phyloP scores from a whole-genome alignment of 2,888 invertebrate genomes.

The Criorhina ranunculi region DNA sequence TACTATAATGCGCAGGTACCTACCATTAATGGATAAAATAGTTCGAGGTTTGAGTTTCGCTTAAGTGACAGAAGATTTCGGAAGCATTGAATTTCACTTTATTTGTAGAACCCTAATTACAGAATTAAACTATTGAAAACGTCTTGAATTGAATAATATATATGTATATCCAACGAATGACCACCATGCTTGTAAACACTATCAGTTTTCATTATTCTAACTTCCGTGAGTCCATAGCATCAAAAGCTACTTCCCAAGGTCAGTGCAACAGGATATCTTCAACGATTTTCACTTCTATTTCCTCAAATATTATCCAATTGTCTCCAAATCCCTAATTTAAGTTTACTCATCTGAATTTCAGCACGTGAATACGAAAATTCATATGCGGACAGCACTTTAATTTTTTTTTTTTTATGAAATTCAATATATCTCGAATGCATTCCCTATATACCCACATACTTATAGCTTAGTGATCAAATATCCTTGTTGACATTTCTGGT shows the following conservation, averaged over 20 bases:
- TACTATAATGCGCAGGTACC: no score
- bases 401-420: neutral
- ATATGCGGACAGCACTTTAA: neutral
- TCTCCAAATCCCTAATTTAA: neutral
- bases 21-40: no score
- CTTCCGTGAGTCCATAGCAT: neutral
- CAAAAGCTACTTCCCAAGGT: constrained; percentile 1
- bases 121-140: no score
- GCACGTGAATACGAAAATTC: constrained; percentile 34
- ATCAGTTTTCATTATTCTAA: no score
- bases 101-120: no score
- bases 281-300: constrained; percentile 9
- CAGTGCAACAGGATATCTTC: constrained; percentile 10
- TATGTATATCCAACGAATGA: no score
- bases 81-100: no score
- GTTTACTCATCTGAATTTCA: constrained; percentile 37
- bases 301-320: constrained; percentile 9
- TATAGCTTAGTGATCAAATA: constrained; percentile 42
- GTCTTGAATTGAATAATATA: no score
- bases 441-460: constrained; percentile 8
- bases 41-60: no score
- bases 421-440: constrained; percentile 8
- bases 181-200: no score
- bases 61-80: no score
- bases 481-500: constrained; percentile 65